Conservation (phyloP, 2,113 vertebrate species). For the Callorhinus ursinus region DNA sequence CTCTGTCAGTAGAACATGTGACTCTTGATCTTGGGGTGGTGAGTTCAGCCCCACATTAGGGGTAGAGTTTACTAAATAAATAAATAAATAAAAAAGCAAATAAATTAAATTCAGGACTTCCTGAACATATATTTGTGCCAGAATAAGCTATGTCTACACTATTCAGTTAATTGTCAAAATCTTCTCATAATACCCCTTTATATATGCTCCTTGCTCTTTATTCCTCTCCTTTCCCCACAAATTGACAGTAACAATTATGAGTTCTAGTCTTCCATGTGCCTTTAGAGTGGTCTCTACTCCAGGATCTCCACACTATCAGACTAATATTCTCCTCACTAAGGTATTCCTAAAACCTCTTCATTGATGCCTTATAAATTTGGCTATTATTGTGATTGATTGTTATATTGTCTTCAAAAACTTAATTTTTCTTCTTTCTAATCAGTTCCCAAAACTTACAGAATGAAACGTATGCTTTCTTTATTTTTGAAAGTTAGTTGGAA, state of each 20-base stretch:
- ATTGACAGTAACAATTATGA: background rate
- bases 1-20: background rate
- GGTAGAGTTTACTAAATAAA: background rate
- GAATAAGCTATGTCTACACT: background rate
- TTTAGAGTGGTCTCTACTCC: background rate
- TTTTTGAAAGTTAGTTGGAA: background rate
- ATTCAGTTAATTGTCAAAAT: background rate
- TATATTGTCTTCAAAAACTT: background rate
- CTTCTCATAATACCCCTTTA: background rate
- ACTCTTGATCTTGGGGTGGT: background rate
- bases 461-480: background rate
- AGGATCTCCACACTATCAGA: no score
- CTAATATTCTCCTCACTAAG: background rate
- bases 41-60: background rate
- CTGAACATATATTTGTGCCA: background rate
- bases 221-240: background rate
- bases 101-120: background rate
- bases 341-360: background rate
- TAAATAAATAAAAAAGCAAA: background rate
- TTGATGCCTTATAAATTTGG: background rate
- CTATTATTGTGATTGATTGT: background rate
- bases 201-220: background rate
- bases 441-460: background rate
- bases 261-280: background rate
- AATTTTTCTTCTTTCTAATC: background rate